Percentiles rank a stretch among this genome's conserved stretches.
Conservation (phyloP, 2,888 invertebrate genomes). For the Catocala fraxini region DNA sequence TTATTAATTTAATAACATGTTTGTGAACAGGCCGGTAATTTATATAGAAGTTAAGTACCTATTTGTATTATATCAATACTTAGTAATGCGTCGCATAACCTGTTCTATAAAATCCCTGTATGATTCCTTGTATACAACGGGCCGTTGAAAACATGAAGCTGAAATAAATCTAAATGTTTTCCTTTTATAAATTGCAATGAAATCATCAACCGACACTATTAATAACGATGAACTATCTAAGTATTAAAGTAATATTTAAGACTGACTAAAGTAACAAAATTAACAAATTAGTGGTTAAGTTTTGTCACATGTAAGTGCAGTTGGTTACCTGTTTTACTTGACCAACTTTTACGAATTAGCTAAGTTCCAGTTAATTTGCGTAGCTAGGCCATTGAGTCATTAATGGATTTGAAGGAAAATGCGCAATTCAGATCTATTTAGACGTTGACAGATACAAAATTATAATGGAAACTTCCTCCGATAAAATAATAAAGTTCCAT, state of each 20-base stretch:
- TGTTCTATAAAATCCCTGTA: neutral
- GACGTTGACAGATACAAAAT: neutral
- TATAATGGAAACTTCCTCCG: neutral
- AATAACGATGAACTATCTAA: neutral
- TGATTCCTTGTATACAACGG: constrained; percentile 1
- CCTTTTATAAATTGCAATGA: constrained; percentile 31
- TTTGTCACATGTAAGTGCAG: constrained; percentile 15
- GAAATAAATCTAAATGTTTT: constrained; percentile 32
- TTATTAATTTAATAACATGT: constrained; percentile 18
- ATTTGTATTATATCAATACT: constrained; percentile 12
- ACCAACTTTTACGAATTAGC: constrained; percentile 42
- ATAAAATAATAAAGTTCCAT: too few relatives aligned
- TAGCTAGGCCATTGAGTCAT: constrained; percentile 30
- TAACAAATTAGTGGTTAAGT: constrained; percentile 4
- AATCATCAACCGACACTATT: constrained; percentile 28
- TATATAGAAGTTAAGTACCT: constrained; percentile 10
- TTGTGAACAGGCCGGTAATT: constrained; percentile 6
- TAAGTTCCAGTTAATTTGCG: constrained; percentile 32
- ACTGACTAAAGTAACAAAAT: neutral
- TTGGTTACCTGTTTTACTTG: constrained; percentile 38
- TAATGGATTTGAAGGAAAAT: constrained; percentile 27
- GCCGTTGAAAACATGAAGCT: neutral
- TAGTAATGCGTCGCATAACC: constrained; percentile 7
- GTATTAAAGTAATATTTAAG: too few relatives aligned
- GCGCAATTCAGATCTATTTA: constrained; percentile 9